Evolutionary conservation across 2,888 invertebrate species (phyloP).

Genomic region (Drosophila neoperkinsi): DNA sequence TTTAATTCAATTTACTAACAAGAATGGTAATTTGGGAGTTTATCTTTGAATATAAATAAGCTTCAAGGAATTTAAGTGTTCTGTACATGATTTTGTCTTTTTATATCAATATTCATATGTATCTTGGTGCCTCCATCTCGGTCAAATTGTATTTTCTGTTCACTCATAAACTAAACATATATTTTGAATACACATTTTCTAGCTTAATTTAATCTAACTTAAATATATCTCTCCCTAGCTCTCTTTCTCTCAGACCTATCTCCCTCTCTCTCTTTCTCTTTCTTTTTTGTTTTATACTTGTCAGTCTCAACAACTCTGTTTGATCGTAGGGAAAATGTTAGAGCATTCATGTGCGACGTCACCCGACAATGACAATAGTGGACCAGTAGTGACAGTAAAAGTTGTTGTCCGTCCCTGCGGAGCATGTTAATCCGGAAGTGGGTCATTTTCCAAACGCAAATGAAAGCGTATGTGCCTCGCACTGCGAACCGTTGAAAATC

Average conservation of each 20-base stretch:
- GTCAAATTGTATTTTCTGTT: not conserved
- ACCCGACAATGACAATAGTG: constrained; percentile 21
- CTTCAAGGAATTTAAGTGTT: not conserved
- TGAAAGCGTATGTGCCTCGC: constrained; percentile 63
- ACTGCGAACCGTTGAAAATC: constrained; percentile 65
- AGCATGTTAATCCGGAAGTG: constrained; percentile 75
- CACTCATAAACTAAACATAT: not conserved
- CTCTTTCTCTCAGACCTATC: not conserved
- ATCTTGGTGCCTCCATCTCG: not conserved
- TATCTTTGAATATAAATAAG: not conserved
- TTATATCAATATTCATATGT: not conserved
- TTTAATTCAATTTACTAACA: not conserved
- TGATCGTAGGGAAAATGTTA: constrained; percentile 15
- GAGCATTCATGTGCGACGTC: constrained; percentile 14
- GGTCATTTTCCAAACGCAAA: constrained; percentile 78
- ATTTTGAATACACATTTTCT: not conserved
- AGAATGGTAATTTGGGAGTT: not conserved
- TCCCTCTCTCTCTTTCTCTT: not conserved
- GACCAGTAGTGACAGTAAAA: constrained; percentile 64
- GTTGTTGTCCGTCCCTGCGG: constrained; percentile 47
- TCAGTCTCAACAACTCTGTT: not conserved
- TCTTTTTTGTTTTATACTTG: not conserved
- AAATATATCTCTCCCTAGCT: not conserved
- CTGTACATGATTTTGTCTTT: not conserved
- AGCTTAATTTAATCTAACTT: not conserved